Evolutionary conservation across 1,140 invertebrate genomes (phyloP).

Genomic region (Cherax destructor): DNA sequence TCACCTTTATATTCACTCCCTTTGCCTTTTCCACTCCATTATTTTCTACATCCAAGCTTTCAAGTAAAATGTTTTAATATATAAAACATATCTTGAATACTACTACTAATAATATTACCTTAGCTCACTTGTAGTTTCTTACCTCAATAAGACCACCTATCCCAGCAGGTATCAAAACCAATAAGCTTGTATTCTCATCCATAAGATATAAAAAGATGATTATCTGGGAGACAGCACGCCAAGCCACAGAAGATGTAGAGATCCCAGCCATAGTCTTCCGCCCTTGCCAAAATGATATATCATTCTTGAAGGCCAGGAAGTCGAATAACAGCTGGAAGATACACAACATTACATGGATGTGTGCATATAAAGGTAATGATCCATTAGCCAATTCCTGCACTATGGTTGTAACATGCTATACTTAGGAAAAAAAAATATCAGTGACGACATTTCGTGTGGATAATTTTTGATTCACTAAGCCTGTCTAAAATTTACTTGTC

Average conservation of each 20-base stretch:
- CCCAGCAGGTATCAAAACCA: conserved; percentile 91
- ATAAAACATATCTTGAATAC: no score
- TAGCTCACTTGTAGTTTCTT: conserved; percentile 59
- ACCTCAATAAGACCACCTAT: conserved; percentile 93
- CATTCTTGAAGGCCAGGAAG: conserved; percentile 98
- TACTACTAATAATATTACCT: no score
- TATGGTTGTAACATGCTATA: no score
- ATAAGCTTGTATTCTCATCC: conserved; percentile 93
- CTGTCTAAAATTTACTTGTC: no score
- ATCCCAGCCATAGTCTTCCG: conserved; percentile 91
- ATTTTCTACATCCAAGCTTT: no score
- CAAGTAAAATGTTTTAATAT: no score
- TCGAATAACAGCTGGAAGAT: conserved; percentile 91
- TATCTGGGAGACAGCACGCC: conserved; percentile 94
- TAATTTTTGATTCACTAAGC: no score
- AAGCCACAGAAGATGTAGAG: conserved; percentile 90
- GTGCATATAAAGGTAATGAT: neutral
- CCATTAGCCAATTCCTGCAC: no score
- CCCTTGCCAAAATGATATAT: conserved; percentile 94
- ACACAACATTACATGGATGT: neutral
- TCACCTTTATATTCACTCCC: no score
- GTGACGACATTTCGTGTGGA: no score
- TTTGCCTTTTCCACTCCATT: no score
- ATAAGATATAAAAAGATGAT: conserved; percentile 96
- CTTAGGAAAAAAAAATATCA: no score